Evolutionary conservation across 1,140 invertebrate species (phyloP), one percentile per base, ranked within the genome.

Genomic region (Drosophila bipectinata): DNA sequence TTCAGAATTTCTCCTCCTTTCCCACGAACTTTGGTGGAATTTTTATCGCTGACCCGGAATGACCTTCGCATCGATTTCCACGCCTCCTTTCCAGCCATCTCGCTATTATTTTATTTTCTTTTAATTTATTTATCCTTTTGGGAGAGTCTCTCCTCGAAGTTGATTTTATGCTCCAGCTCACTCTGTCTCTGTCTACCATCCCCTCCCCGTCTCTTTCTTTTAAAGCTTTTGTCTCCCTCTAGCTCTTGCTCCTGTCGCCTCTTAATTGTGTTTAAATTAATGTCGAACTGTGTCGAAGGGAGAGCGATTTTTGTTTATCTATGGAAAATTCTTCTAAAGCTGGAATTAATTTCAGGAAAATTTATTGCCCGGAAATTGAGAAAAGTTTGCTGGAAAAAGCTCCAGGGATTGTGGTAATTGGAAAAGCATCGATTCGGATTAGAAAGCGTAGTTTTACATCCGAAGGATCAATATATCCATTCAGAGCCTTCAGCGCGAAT

Each of bases 201-300:
- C 44, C 47, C 26, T 41, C 9, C 47, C 39, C 15, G 12, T 32
- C 5, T 34, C 10, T 44, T 18, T 45, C 37, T 53, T 14, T 21
- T 8, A 49, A n/a, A 49, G 24, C 48, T 28, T 32, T 32, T 12
- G n/a, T 18, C 34, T 66, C 21, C 52, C 21, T 37, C 51, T 41
- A 26, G 47, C 41, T 21, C n/a, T 57, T 1, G 39, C 59, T 60
- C 54, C 37, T 60, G 61, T 75, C 73, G 72, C 72, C 61, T 59
- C n/a, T 60, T 76, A 75, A 76, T 76, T 76, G 72, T 75, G 41
- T 67, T 74, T 75, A 67, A 75, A 59, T 66, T 67, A 75, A 41
- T 66, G 48, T 30, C 2, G 28, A 53, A 7, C 6, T 4, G 61
- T 18, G 15, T 45, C 41, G 41, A 18, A 10, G 26, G 39, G 47